These are phyloP conservation scores for Eupithecia insigniata DNA, from an alignment of 2,888 invertebrate genomes.

Conservation along the genomic window DNA sequence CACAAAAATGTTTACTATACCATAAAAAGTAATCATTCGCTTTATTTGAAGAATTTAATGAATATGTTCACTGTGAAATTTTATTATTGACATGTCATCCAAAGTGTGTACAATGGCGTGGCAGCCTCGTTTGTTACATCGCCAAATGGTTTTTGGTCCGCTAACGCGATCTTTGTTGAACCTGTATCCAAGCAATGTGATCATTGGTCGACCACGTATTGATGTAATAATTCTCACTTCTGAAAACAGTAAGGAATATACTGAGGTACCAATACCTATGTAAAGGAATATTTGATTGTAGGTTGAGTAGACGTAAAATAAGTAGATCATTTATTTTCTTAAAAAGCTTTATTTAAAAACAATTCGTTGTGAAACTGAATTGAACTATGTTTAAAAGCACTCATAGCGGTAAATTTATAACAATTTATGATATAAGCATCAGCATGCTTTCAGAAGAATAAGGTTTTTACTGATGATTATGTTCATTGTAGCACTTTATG, in stretches of 20 bases:
- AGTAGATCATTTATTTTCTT: no score
- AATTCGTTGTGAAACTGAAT: no score
- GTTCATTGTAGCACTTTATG: conserved; percentile 40
- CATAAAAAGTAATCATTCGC: no score
- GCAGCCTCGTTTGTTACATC: background rate
- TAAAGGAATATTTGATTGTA: background rate
- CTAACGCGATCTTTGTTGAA: background rate
- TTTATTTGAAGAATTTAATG: conserved; percentile 28
- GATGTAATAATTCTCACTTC: background rate
- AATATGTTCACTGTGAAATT: conserved; percentile 44
- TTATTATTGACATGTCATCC: conserved; percentile 41
- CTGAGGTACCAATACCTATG: background rate
- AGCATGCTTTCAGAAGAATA: background rate
- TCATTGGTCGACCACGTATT: background rate
- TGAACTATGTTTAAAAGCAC: no score
- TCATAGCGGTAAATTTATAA: no score
- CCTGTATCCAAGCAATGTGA: background rate
- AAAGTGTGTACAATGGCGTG: conserved; percentile 42
- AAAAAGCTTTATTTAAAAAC: no score
- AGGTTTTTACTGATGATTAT: conserved; percentile 44
- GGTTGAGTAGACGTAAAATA: background rate
- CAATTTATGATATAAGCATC: background rate
- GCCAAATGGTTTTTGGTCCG: conserved; percentile 1
- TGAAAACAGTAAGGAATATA: background rate
- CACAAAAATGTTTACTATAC: no score